Evolutionary conservation across 2,888 invertebrate species (phyloP), one percentile per base, ranked within the genome.

Genomic region (Tricholauxania praeusta): DNA sequence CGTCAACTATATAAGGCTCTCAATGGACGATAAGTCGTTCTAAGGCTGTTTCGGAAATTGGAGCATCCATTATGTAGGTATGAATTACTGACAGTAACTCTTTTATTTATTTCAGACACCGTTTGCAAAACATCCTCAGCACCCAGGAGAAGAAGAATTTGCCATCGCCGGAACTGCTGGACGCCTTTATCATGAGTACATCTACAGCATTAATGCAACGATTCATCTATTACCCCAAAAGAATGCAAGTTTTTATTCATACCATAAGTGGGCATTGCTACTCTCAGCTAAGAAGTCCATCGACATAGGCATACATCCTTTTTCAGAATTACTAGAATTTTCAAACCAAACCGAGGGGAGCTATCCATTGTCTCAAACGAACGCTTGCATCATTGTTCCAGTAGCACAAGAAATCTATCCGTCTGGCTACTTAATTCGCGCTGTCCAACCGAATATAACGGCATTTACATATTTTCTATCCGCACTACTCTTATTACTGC

Each of bases 331-430:
- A 28, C 28, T 28, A 28, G 28, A 28, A 28, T 28, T 28, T 3
- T 3, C 28, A 3, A 28, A 28, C 28, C 28, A 28, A 28, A 28
- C 28, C 28, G 28, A 28, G 28, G 28, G 28, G 3, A 28, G 28
- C 28, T 28, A 28, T 28, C 28, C 28, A 4, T 4, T 28, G 4
- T 28, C 28, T 28, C 28, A 28, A 28, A 28, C 28, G 3, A 28
- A 28, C 28, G 28, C 28, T 28, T 28, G 28, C 28, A 28, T 28
- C 28, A 78, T 79, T 48, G 70, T 79, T 28, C 79, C 78, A 0
- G 72, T 79, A 17, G 68, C 73, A 52, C 72, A 72, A 49, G 78
- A 78, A 75, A 78, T 78, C 32, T 69, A 77, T 71, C 75, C 57
- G 55, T 66, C 71, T 53, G 52, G 67, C 51, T 78, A 79, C 72